Conservation (phyloP, 1,140 invertebrate genomes). For the Ostrea edulis region DNA sequence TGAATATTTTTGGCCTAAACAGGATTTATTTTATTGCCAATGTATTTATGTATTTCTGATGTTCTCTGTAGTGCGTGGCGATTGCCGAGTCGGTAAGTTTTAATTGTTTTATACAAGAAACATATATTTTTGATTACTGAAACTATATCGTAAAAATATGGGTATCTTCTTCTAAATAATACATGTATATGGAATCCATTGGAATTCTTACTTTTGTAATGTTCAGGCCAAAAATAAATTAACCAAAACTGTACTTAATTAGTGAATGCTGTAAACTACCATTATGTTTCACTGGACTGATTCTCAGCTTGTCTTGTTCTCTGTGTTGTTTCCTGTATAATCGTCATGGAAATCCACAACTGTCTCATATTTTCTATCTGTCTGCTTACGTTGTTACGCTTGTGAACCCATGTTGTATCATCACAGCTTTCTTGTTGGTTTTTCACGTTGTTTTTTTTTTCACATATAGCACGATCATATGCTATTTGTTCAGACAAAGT, state of each 20-base stretch:
- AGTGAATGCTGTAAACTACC: neutral
- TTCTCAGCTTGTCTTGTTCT: neutral
- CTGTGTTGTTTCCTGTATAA: neutral
- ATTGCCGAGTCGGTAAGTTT: slow-evolving; percentile 31
- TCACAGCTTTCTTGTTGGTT: neutral
- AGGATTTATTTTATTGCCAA: neutral
- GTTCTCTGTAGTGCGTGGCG: neutral
- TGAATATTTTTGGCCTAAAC: neutral
- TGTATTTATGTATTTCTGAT: neutral
- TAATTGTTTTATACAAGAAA: neutral
- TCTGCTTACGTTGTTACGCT: neutral
- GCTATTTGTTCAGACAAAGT: neutral
- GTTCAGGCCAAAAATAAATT: slow-evolving; percentile 4
- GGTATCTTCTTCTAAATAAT: neutral
- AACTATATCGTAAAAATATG: neutral
- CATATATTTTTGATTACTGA: neutral
- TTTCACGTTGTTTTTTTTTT: neutral
- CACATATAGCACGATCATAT: neutral
- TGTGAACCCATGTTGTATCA: neutral
- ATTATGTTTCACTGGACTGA: neutral
- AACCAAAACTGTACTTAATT: neutral
- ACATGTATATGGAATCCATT: neutral
- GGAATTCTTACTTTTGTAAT: neutral
- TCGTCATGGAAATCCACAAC: neutral
- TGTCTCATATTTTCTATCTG: neutral